Conservation (phyloP, 2,113 vertebrate species). For the Podilymbus podiceps region DNA sequence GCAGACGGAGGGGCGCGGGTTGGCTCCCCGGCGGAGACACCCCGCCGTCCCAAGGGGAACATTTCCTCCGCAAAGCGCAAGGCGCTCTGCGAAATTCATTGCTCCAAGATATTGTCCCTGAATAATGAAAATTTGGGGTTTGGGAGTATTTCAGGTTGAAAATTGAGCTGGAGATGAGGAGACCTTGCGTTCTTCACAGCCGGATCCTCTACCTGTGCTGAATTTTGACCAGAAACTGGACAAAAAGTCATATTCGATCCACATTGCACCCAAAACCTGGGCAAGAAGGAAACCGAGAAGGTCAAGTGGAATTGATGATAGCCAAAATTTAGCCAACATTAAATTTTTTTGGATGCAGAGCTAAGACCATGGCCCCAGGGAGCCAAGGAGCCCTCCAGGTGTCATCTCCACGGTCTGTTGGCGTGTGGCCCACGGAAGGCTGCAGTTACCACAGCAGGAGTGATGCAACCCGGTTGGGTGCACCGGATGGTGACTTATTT, state of each 20-base stretch:
- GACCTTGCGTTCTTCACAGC: background rate
- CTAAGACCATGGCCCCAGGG: accelerated
- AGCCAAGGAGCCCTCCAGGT: accelerated
- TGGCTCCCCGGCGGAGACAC: too few species aligned
- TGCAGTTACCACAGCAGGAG: background rate
- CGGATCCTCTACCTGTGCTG: background rate
- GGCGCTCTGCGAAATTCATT: background rate
- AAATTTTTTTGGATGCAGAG: background rate
- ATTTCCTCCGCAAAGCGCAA: background rate
- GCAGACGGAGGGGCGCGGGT: too few species aligned
- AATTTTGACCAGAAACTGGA: background rate
- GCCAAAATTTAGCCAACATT: background rate
- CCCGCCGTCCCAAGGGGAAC: accelerated
- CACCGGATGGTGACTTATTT: background rate
- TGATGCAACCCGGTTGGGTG: background rate
- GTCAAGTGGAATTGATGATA: too few species aligned
- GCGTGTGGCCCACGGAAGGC: background rate
- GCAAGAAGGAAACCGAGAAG: background rate
- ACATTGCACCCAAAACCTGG: background rate
- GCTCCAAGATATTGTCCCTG: background rate
- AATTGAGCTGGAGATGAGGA: background rate
- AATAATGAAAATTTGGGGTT: accelerated
- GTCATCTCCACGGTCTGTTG: background rate
- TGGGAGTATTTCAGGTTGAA: background rate
- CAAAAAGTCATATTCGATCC: background rate